These are phyloP conservation scores for Henicopernis longicauda DNA, from an alignment of 2,113 vertebrate genomes.

Conservation along the genomic window DNA sequence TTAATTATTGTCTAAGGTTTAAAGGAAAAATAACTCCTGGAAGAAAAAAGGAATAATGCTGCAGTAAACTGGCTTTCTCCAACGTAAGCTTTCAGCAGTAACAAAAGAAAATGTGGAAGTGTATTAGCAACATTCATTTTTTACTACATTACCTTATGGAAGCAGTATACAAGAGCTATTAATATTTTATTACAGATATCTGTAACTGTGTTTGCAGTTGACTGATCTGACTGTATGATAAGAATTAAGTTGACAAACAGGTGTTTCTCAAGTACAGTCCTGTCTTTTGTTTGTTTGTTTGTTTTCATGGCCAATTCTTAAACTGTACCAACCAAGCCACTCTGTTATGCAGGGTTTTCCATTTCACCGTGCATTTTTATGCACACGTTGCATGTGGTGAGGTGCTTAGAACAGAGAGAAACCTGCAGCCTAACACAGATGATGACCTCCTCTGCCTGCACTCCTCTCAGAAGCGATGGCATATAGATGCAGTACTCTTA, in stretches of 20 bases:
- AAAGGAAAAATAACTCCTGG: background rate
- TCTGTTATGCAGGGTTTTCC: background rate
- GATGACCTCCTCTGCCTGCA: background rate
- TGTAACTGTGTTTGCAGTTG: background rate
- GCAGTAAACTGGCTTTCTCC: background rate
- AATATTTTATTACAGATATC: conserved; percentile 14
- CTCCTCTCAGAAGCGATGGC: accelerated
- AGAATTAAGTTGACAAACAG: background rate
- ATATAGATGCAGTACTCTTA: background rate
- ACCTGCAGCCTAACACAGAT: background rate
- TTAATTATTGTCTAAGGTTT: conserved; percentile 2
- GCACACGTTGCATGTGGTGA: accelerated
- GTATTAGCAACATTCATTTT: background rate
- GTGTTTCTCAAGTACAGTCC: background rate
- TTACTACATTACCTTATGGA: background rate
- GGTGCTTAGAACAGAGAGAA: background rate
- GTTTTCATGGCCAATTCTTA: background rate
- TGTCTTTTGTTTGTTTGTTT: background rate
- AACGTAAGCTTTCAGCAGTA: background rate
- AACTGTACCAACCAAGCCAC: background rate
- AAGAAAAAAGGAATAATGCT: background rate
- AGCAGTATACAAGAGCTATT: background rate
- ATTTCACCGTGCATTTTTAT: accelerated
- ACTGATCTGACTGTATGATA: background rate
- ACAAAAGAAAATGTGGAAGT: background rate